Conservation (phyloP, 2,113 vertebrate genomes). For the Ictidomys tridecemlineatus region DNA sequence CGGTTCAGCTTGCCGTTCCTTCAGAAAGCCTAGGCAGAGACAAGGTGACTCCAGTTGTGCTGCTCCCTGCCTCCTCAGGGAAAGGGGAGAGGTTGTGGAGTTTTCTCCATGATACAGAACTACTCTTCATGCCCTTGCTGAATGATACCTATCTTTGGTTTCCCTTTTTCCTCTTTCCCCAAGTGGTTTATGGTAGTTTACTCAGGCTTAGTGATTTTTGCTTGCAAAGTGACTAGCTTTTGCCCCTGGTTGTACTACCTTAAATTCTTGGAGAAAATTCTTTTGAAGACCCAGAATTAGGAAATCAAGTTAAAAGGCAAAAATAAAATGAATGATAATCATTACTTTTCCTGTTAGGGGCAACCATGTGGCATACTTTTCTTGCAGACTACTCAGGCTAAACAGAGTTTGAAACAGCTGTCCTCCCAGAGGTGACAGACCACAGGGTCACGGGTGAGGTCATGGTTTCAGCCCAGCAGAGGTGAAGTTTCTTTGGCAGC, state of each 20-base stretch:
- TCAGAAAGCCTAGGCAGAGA: neutral
- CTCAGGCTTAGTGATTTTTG: neutral
- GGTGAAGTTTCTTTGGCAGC: conserved; percentile 41
- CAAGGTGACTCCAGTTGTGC: neutral
- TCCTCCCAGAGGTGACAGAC: neutral
- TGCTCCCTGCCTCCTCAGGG: neutral
- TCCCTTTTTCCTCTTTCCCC: neutral
- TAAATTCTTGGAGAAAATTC: conserved; percentile 50
- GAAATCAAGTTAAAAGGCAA: conserved; percentile 41
- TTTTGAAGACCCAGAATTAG: conserved; percentile 38
- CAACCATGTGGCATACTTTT: neutral
- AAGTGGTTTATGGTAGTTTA: neutral
- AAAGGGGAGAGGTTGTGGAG: neutral
- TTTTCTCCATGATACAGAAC: neutral
- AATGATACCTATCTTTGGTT: neutral
- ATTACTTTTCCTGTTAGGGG: neutral
- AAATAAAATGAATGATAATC: conserved; percentile 20
- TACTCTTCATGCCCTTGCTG: neutral
- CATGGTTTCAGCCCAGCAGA: conserved; percentile 16
- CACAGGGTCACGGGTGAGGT: neutral
- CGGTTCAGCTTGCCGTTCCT: neutral
- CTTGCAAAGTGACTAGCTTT: neutral
- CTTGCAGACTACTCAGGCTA: neutral
- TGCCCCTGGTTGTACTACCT: neutral
- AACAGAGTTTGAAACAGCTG: neutral